These are phyloP conservation scores for Xyrichtys novacula DNA, from an alignment of 2,797 vertebrate genomes.

Conservation along the genomic window DNA sequence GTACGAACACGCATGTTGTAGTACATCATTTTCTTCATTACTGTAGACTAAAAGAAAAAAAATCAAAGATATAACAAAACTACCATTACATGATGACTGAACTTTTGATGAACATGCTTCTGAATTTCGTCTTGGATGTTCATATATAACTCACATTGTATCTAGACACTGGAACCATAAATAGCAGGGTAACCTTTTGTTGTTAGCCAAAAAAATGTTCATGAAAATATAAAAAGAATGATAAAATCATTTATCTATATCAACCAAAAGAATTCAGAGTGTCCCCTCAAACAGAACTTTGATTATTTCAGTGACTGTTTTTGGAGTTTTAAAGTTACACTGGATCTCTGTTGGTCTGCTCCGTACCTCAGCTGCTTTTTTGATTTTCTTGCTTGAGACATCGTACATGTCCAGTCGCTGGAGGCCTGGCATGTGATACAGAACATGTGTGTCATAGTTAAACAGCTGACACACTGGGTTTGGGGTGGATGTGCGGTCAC, in stretches of 20 bases:
- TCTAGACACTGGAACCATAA: no score
- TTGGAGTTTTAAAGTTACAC: background rate
- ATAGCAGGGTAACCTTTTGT: no score
- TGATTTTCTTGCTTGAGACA: constrained; percentile 86
- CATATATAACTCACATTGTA: no score
- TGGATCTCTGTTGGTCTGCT: background rate
- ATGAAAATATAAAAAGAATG: no score
- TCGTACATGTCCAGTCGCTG: constrained; percentile 88
- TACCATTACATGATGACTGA: no score
- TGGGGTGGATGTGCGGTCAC: constrained; percentile 86
- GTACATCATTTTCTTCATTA: constrained; percentile 94
- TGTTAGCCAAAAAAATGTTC: no score
- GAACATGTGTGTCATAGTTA: constrained; percentile 90
- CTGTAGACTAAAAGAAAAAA: constrained; percentile 82
- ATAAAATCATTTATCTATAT: no score
- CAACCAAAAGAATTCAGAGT: background rate
- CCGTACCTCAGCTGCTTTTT: constrained; percentile 89
- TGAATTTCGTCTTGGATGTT: no score
- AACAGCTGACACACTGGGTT: constrained; percentile 91
- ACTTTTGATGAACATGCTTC: no score
- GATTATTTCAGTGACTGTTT: background rate
- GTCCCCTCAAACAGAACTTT: background rate
- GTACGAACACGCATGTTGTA: constrained; percentile 91
- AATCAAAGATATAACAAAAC: background rate
- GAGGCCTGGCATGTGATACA: constrained; percentile 91